These are phyloP conservation scores for Sipha maydis DNA, from an alignment of 2,888 invertebrate species.

Conservation along the genomic window DNA sequence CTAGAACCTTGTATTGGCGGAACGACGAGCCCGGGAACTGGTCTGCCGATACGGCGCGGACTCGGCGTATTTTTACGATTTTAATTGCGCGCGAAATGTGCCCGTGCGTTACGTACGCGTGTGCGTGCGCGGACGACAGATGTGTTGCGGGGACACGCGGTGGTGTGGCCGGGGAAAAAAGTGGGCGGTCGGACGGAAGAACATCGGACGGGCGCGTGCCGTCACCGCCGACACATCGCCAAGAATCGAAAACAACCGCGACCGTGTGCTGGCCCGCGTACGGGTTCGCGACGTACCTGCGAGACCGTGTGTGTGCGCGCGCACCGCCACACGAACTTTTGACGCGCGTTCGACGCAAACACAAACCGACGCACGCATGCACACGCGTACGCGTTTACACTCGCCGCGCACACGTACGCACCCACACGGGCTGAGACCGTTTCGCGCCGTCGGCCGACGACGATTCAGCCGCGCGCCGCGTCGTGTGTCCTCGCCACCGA, in stretches of 20 bases:
- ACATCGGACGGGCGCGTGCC: slow-evolving; percentile 22
- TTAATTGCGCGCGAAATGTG: too few relatives aligned
- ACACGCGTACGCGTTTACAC: not conserved
- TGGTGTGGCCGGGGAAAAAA: not conserved
- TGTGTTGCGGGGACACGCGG: too few relatives aligned
- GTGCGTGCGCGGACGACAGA: too few relatives aligned
- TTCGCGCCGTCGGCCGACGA: not conserved
- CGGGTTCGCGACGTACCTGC: not conserved
- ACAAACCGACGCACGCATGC: not conserved
- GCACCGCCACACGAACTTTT: not conserved
- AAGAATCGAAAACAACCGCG: not conserved
- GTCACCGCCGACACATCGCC: not conserved
- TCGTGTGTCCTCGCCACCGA: not conserved
- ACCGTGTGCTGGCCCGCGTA: not conserved
- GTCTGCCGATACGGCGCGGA: too few relatives aligned
- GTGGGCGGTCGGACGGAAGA: slow-evolving; percentile 17
- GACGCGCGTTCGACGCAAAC: not conserved
- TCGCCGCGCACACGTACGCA: not conserved
- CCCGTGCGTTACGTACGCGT: too few relatives aligned
- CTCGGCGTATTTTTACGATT: too few relatives aligned
- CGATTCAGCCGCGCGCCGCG: slow-evolving; percentile 23
- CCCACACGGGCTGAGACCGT: not conserved
- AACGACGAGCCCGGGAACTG: too few relatives aligned
- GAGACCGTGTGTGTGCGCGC: not conserved
- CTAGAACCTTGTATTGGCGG: too few relatives aligned